Percentiles rank a stretch among this genome's conserved stretches.
These are phyloP conservation scores for Drosophila incognita DNA, from an alignment of 2,888 invertebrate genomes.

Conservation along the genomic window DNA sequence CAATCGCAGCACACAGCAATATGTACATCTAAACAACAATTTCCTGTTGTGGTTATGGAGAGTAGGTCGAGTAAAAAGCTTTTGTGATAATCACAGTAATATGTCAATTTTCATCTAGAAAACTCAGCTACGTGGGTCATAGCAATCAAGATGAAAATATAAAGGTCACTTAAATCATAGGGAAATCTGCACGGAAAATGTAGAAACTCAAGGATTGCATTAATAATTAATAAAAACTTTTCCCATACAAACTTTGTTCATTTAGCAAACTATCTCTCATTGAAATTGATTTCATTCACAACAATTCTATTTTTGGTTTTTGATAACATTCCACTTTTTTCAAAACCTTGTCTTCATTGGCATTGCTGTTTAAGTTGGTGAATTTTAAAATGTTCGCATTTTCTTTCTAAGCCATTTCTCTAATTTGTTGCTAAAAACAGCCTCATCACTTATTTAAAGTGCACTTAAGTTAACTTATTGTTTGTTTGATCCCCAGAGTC, in stretches of 20 bases:
- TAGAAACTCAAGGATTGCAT: not conserved
- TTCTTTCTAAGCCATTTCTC: conserved; percentile 18
- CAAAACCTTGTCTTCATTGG: not conserved
- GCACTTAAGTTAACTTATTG: conserved; percentile 44
- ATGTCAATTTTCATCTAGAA: conserved; percentile 69
- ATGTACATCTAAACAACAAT: conserved; percentile 18
- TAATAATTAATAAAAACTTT: not conserved
- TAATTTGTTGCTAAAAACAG: conserved; percentile 19
- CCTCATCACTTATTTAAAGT: conserved; percentile 54
- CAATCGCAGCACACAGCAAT: conserved; percentile 22
- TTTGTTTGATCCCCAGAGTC: conserved; percentile 27
- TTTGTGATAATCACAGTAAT: conserved; percentile 66
- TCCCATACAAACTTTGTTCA: not conserved
- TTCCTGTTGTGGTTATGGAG: conserved; percentile 10
- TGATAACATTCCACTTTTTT: not conserved
- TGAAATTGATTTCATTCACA: not conserved
- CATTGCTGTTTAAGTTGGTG: conserved; percentile 1
- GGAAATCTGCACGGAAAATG: not conserved
- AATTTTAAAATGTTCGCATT: not conserved
- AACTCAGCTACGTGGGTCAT: conserved; percentile 24
- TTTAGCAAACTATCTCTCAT: not conserved
- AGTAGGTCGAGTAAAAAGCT: conserved; percentile 58
- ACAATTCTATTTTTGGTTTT: not conserved
- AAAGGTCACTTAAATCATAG: not conserved
- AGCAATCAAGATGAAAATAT: not conserved